Evolutionary conservation across 2,797 vertebrate genomes (phyloP).

Genomic region (Microchirus variegatus): DNA sequence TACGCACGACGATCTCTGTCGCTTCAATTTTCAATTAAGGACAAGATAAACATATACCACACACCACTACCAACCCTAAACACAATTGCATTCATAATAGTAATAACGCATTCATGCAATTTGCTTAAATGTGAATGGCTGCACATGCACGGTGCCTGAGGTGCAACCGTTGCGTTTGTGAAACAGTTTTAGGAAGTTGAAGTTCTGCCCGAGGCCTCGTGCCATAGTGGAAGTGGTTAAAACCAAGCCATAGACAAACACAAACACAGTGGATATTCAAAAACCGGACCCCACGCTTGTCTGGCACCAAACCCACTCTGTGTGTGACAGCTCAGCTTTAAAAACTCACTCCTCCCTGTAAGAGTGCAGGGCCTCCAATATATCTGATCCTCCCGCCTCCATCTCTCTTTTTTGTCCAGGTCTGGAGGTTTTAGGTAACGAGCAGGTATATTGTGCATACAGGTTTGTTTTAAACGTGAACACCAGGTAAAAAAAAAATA

Average conservation of each 20-base stretch:
- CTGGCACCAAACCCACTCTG: conserved; percentile 42
- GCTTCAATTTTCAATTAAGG: background rate
- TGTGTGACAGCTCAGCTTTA: conserved; percentile 47
- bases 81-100: conserved; percentile 21
- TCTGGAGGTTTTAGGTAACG: conserved; percentile 60
- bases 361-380: conserved; percentile 62
- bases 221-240: conserved; percentile 58
- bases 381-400: conserved; percentile 37
- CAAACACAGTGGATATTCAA: conserved; percentile 69
- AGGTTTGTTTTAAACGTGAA: conserved; percentile 71
- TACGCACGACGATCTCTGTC: conserved; percentile 11
- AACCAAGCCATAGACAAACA: conserved; percentile 68
- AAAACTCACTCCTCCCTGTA: conserved; percentile 58
- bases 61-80: conserved; percentile 7
- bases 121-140: conserved; percentile 25
- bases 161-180: conserved; percentile 48
- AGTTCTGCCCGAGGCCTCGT: conserved; percentile 53
- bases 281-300: conserved; percentile 48
- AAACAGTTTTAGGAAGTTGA: conserved; percentile 55
- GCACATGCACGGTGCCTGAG: conserved; percentile 26
- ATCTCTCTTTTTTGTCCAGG: conserved; percentile 53
- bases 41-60: background rate
- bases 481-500: conserved; percentile 25
- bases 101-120: conserved; percentile 7
- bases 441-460: conserved; percentile 66